Conservation (phyloP, 2,797 vertebrate genomes). For the Neosalanx taihuensis region DNA sequence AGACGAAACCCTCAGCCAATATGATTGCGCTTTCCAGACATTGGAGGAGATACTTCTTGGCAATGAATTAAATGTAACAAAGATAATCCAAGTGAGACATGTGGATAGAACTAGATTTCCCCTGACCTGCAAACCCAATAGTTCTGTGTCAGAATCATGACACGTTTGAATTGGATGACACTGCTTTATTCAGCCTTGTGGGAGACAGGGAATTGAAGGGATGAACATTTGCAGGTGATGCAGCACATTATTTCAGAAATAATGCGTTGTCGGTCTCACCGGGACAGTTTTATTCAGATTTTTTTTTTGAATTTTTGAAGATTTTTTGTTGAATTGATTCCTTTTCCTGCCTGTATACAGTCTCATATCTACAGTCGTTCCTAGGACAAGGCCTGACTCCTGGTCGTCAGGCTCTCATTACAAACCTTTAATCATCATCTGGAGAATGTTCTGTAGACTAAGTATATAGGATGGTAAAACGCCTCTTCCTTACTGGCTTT, state of each 20-base stretch:
- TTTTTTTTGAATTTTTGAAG: too few species aligned
- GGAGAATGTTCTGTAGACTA: constrained; percentile 32
- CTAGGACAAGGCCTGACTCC: constrained; percentile 27
- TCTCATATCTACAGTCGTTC: constrained; percentile 29
- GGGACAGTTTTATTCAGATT: not conserved
- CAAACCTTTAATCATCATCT: constrained; percentile 23
- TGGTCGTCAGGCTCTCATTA: constrained; percentile 15
- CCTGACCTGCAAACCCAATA: constrained; percentile 8
- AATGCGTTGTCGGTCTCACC: constrained; percentile 21
- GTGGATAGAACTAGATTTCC: constrained; percentile 9
- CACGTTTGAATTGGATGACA: constrained; percentile 17
- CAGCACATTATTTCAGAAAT: constrained; percentile 28
- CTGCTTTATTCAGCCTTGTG: constrained; percentile 8
- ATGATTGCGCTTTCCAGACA: not conserved
- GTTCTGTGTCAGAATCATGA: constrained; percentile 19
- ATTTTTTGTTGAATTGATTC: constrained; percentile 15
- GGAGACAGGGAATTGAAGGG: constrained; percentile 12
- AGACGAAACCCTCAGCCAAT: constrained; percentile 1
- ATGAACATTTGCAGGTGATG: constrained; percentile 25
- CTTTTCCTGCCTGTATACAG: constrained; percentile 22
- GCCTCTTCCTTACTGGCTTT: not conserved
- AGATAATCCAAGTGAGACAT: constrained; percentile 8
- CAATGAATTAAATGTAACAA: constrained; percentile 8
- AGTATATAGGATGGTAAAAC: constrained; percentile 9
- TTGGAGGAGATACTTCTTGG: not conserved